Conservation (phyloP, 2,888 invertebrate species). For the Synergus laeviventris region DNA sequence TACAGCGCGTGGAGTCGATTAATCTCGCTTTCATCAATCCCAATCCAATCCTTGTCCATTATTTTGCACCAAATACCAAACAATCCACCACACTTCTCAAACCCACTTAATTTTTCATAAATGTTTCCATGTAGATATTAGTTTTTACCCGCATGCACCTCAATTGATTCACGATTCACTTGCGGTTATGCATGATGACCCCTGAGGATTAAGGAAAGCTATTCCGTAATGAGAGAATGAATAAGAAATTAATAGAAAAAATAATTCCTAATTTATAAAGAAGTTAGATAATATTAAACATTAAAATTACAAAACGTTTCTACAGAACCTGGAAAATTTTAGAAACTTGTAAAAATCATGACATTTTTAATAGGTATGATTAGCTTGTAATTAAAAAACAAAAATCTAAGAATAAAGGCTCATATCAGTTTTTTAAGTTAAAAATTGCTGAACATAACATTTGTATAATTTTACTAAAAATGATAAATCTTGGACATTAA, state of each 20-base stretch:
- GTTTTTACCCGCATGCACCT: constrained; percentile 53
- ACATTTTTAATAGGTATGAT: too few relatives aligned
- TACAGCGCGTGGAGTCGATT: constrained; percentile 66
- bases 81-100: constrained; percentile 63
- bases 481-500: neutral
- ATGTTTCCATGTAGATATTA: constrained; percentile 51
- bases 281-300: too few relatives aligned
- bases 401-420: too few relatives aligned
- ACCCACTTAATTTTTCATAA: constrained; percentile 53
- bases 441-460: neutral
- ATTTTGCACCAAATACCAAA: constrained; percentile 14
- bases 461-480: neutral
- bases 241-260: neutral
- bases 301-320: too few relatives aligned
- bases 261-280: neutral
- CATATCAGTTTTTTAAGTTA: too few relatives aligned
- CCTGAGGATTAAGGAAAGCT: neutral
- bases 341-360: too few relatives aligned
- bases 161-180: constrained; percentile 40
- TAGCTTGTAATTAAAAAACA: neutral
- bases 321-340: too few relatives aligned
- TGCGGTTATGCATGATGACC: constrained; percentile 47
- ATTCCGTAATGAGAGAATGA: neutral
- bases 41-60: constrained; percentile 26
- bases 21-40: constrained; percentile 59